A percentile compares a stretch with the other conserved stretches of the same genome.
Evolutionary conservation across 2,888 invertebrate species (phyloP).

Genomic region (Coecobrya sp.): DNA sequence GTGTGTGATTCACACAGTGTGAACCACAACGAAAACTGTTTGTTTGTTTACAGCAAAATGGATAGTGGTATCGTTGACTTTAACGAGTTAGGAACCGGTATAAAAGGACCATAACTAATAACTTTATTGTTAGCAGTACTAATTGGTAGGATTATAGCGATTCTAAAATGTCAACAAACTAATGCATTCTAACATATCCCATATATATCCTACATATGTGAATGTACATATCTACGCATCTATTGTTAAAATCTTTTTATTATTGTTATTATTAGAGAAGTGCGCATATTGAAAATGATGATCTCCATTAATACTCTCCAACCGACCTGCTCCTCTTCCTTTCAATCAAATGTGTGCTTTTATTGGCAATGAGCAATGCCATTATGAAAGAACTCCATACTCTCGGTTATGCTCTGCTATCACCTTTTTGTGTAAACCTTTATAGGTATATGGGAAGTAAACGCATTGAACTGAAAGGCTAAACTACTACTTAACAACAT

Average conservation of each 20-base stretch:
- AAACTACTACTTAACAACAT: background rate
- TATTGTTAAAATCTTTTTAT: background rate
- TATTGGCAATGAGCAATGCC: background rate
- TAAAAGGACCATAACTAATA: background rate
- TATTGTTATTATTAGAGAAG: background rate
- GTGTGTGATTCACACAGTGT: too few relatives aligned
- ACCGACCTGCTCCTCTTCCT: conserved; percentile 5
- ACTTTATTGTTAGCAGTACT: background rate
- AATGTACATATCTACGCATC: too few relatives aligned
- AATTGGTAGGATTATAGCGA: background rate
- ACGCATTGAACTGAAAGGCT: background rate
- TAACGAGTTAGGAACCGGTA: too few relatives aligned
- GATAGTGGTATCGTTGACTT: too few relatives aligned
- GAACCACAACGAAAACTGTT: too few relatives aligned
- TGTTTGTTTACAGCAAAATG: too few relatives aligned
- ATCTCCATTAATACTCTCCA: conserved; percentile 12
- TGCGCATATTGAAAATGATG: conserved; percentile 9
- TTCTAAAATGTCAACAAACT: background rate
- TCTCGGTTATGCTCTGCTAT: background rate
- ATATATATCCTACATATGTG: too few relatives aligned
- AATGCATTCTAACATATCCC: too few relatives aligned
- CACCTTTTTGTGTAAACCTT: background rate
- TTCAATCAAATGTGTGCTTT: conserved; percentile 37
- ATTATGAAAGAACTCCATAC: background rate
- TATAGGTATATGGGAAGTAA: background rate